phyloP scores from a whole-genome alignment of 1,140 invertebrate genomes.

The Dendrolimus punctatus region DNA sequence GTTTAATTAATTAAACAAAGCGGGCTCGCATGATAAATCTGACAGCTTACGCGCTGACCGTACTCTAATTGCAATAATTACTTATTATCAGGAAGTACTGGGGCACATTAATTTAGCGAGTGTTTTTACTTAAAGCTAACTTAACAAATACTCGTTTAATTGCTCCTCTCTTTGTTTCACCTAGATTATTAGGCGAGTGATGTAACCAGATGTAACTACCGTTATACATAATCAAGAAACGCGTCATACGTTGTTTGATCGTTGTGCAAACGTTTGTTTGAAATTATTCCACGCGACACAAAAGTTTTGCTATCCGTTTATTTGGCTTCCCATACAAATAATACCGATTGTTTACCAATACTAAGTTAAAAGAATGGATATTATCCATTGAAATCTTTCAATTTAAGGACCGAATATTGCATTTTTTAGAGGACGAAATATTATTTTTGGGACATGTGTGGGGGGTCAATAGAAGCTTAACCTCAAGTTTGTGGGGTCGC shows the following conservation, averaged over 20 bases:
- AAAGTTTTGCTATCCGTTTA: not conserved
- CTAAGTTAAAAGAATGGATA: no score
- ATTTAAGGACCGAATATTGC: no score
- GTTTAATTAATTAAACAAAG: conserved; percentile 30
- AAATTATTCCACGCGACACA: not conserved
- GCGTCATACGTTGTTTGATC: conserved; percentile 43
- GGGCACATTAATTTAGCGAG: conserved; percentile 52
- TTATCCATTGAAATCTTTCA: no score
- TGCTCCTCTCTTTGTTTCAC: conserved; percentile 53
- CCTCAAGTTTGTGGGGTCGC: no score
- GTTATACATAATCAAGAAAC: conserved; percentile 8
- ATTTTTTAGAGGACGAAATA: no score
- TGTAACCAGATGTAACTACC: conserved; percentile 35
- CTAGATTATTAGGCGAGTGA: conserved; percentile 50
- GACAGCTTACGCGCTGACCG: conserved; percentile 33
- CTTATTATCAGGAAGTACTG: conserved; percentile 61
- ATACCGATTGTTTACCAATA: no score
- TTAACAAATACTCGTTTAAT: conserved; percentile 64
- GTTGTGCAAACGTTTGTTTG: conserved; percentile 29
- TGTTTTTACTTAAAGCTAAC: conserved; percentile 47
- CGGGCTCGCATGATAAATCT: conserved; percentile 19
- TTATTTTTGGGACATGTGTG: no score
- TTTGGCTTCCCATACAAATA: not conserved
- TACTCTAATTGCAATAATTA: conserved; percentile 64
- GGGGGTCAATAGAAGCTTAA: no score